Evolutionary conservation across 2,888 invertebrate genomes (phyloP).

Genomic region (Leucophenga maculata): DNA sequence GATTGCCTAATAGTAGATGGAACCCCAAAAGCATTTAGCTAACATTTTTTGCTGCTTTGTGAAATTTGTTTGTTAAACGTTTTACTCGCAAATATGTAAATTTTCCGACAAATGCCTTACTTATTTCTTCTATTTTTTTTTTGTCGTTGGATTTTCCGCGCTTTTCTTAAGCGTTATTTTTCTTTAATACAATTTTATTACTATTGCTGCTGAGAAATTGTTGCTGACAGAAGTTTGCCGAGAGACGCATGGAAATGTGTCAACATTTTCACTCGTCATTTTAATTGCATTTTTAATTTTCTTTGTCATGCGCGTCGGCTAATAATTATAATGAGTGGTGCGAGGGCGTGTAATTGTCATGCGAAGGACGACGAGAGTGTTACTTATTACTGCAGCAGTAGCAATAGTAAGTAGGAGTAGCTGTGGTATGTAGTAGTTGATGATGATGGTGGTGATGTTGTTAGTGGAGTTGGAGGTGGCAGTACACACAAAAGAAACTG

Average conservation of each 20-base stretch:
- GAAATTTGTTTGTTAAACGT: neutral
- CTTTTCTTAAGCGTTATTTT: conserved; percentile 6
- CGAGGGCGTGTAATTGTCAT: neutral
- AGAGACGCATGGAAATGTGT: conserved; percentile 7
- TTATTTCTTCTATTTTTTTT: too few relatives aligned
- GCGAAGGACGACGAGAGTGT: neutral
- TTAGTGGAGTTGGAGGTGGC: neutral
- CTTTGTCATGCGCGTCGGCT: conserved; percentile 20
- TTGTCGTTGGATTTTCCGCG: neutral
- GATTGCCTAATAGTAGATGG: neutral
- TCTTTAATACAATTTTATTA: neutral
- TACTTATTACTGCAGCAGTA: neutral
- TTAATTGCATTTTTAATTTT: conserved; percentile 25
- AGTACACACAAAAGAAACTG: neutral
- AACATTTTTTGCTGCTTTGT: neutral
- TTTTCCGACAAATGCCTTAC: too few relatives aligned
- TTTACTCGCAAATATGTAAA: conserved; percentile 35
- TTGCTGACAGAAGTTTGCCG: conserved; percentile 1
- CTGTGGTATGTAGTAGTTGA: too few relatives aligned
- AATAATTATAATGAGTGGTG: conserved; percentile 2
- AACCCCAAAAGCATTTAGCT: neutral
- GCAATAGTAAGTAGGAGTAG: too few relatives aligned
- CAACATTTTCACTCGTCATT: conserved; percentile 26
- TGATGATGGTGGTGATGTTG: neutral
- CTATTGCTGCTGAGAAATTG: conserved; percentile 14